Base-by-base conservation (phyloP, 64 coral and sea anemone genomes). In the Actinia tenebrosa region DNA sequence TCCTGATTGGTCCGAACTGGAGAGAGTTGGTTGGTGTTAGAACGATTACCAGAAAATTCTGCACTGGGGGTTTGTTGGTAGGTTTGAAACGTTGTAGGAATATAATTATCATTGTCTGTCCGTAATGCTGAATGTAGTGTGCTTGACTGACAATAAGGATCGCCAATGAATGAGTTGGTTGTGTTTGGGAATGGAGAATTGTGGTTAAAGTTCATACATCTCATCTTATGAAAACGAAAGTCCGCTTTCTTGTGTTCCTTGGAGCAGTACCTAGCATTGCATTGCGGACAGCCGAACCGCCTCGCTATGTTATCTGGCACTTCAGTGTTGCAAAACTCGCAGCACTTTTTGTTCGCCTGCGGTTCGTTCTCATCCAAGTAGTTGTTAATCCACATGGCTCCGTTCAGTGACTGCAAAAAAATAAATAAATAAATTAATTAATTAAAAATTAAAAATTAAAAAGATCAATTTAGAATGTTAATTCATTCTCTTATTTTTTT, bases 181-280 rank as follows among this genome's bases (percentile, higher is more conserved):
- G 69, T 75, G 69, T 42, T 75, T 75, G 69, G 10, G 9, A 75
- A 75, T 15, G 10, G 25, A 42, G 69, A 1, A 10, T 75, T 15
- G 23, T 42, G 69, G 27, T 75, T 42, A 16, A 13, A 75, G 25
- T 75, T 75, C 69, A 42, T 75, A 16, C 83, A 85, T 55, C 83
- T 55, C 30, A 44, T 43, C 26, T 64, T 58, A 44, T 85, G 83
- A 17, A 61, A 85, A 7, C 83, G 50, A 44, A 61, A 64, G 42
- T 85, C 83, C 0, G 83, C 83, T 63, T 64, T 85, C 56, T 85
- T 85, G 83, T 85, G 83, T 30, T 85, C 83, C 46, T 85, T 85
- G 30, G 83, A 85, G 83, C 83, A 85, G 56, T 85, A 85, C 20
- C 53, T 17, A 5, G 83, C 56, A 60, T 30, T 27, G 25, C 83